A percentile compares a stretch with the other conserved stretches of the same genome.
Evolutionary conservation across 2,888 invertebrate species (phyloP).

Genomic region (Drosophila algonquin): DNA sequence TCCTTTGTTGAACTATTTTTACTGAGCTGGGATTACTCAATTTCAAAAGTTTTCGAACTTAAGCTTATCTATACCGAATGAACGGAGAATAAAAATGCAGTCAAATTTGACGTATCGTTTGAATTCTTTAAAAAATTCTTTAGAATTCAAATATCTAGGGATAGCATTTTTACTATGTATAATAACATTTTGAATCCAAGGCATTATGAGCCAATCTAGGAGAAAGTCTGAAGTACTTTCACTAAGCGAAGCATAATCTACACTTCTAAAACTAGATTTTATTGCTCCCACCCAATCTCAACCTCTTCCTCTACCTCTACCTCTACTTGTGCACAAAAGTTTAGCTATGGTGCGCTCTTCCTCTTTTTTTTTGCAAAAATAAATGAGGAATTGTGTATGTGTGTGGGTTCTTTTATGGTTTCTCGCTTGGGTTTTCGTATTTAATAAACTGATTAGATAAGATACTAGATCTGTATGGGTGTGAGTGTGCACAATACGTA

Average conservation of each 20-base stretch:
- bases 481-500: slow-evolving; percentile 3
- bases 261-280: slow-evolving; percentile 10
- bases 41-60: neutral
- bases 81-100: neutral
- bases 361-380: slow-evolving; percentile 34
- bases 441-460: slow-evolving; percentile 76
- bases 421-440: slow-evolving; percentile 63
- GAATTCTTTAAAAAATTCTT: neutral
- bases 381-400: slow-evolving; percentile 10
- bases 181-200: no score
- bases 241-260: slow-evolving; percentile 17
- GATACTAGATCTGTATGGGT: slow-evolving; percentile 35
- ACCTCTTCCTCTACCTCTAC: neutral
- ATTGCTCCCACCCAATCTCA: slow-evolving; percentile 6
- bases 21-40: neutral
- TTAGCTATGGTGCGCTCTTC: slow-evolving; percentile 17
- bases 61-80: neutral
- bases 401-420: slow-evolving; percentile 59
- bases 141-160: neutral
- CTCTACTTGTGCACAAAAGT: slow-evolving; percentile 7
- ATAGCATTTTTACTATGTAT: no score
- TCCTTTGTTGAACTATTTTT: neutral
- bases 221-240: slow-evolving; percentile 7
- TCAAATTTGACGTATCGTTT: neutral
- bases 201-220: neutral